A percentile compares a stretch with the other conserved stretches of the same genome.
These are phyloP conservation scores for Conger conger DNA, from an alignment of 2,113 vertebrate genomes.

Conservation along the genomic window DNA sequence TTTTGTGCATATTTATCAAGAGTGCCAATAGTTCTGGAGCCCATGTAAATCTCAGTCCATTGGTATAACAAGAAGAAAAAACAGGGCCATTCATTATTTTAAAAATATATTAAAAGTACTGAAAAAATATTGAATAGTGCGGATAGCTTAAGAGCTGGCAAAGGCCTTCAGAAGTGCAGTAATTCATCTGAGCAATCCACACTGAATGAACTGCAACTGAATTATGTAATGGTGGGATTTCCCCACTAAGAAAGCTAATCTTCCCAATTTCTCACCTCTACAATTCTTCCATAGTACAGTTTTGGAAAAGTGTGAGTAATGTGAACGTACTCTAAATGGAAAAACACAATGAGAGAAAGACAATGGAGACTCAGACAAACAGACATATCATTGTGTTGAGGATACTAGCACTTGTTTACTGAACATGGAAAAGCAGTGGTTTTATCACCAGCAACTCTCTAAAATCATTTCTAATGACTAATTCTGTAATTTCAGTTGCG, in stretches of 20 bases:
- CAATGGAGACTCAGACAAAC: not conserved
- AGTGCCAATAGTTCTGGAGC: too few relatives aligned
- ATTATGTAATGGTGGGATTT: too few relatives aligned
- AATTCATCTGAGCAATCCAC: not conserved
- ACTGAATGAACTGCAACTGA: not conserved
- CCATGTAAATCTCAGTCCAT: too few relatives aligned
- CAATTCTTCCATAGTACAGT: not conserved
- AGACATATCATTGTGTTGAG: not conserved
- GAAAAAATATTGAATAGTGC: too few relatives aligned
- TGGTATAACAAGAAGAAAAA: too few relatives aligned
- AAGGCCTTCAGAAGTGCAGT: not conserved
- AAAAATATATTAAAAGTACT: too few relatives aligned
- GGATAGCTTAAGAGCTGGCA: not conserved
- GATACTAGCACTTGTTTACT: not conserved
- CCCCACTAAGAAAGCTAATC: not conserved
- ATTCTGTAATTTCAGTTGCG: too few relatives aligned
- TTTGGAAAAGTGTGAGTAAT: not conserved
- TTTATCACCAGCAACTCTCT: not conserved
- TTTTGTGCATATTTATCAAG: too few relatives aligned
- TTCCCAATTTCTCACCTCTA: not conserved
- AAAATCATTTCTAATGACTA: too few relatives aligned
- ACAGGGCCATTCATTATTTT: too few relatives aligned
- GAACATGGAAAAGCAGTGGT: not conserved
- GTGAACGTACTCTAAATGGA: not conserved
- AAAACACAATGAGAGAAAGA: too few relatives aligned